Evolutionary conservation across 2,888 invertebrate species (phyloP).

Genomic region (Drosophila barbarae): DNA sequence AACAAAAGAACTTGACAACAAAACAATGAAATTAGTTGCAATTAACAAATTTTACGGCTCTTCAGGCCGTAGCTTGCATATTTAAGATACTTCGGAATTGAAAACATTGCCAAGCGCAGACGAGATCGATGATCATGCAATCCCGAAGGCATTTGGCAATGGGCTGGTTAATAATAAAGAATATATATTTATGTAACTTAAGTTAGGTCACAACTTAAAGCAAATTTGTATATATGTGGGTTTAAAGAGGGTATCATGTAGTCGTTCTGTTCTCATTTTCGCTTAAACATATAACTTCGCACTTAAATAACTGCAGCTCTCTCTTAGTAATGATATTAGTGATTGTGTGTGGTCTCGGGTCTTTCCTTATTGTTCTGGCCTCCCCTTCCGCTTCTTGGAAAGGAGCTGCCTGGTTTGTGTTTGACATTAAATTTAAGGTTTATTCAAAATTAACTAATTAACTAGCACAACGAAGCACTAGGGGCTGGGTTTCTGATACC

Average conservation of each 20-base stretch:
- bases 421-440: constrained; percentile 25
- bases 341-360: constrained; percentile 23
- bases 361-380: constrained; percentile 23
- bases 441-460: constrained; percentile 38
- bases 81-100: constrained; percentile 5
- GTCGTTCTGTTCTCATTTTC: constrained; percentile 9
- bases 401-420: background rate
- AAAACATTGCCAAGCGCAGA: constrained; percentile 1
- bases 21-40: constrained; percentile 28
- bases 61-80: constrained; percentile 2
- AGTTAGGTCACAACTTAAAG: constrained; percentile 59
- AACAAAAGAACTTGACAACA: constrained; percentile 34
- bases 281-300: constrained; percentile 38
- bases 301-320: constrained; percentile 43
- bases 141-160: constrained; percentile 8
- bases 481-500: background rate
- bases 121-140: background rate
- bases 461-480: constrained; percentile 36
- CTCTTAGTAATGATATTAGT: constrained; percentile 14
- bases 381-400: background rate
- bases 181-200: constrained; percentile 24
- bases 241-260: constrained; percentile 6
- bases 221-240: constrained; percentile 25
- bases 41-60: constrained; percentile 21
- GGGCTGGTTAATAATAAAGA: constrained; percentile 2